Evolutionary conservation across 2,797 vertebrate genomes (phyloP).

Genomic region (Dipus sagitta): DNA sequence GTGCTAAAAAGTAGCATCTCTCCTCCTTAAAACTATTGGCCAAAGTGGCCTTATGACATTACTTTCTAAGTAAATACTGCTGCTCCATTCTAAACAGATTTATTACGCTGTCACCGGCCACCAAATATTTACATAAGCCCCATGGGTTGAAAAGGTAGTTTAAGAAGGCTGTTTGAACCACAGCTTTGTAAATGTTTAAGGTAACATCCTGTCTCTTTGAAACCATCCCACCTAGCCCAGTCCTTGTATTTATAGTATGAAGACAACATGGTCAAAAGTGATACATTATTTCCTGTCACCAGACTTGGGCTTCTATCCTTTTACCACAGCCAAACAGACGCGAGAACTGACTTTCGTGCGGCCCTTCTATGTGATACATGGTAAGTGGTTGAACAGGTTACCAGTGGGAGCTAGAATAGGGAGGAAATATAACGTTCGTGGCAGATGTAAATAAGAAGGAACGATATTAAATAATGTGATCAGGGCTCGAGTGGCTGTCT

Average conservation of each 20-base stretch:
- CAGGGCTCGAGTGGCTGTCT: neutral
- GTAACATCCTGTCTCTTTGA: slow-evolving; percentile 81
- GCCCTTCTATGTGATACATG: neutral
- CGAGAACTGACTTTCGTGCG: slow-evolving; percentile 16
- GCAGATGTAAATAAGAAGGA: neutral
- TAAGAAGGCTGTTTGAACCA: slow-evolving; percentile 84
- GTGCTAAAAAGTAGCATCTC: slow-evolving; percentile 90
- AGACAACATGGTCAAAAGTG: slow-evolving; percentile 71
- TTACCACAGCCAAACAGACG: slow-evolving; percentile 41
- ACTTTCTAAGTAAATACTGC: slow-evolving; percentile 88
- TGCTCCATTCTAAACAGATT: slow-evolving; percentile 89
- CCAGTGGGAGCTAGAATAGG: neutral
- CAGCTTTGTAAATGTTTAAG: slow-evolving; percentile 84
- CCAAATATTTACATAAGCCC: slow-evolving; percentile 90
- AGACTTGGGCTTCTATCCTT: slow-evolving; percentile 58
- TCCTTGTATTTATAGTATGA: slow-evolving; percentile 83
- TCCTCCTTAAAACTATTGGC: slow-evolving; percentile 87
- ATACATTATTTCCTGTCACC: slow-evolving; percentile 84
- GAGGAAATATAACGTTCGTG: neutral
- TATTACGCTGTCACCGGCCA: slow-evolving; percentile 89
- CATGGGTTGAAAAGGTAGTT: slow-evolving; percentile 86
- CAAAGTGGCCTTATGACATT: slow-evolving; percentile 87
- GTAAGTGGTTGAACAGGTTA: neutral
- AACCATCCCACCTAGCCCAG: slow-evolving; percentile 80
- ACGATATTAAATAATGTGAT: neutral